These are phyloP conservation scores for Empis stercorea DNA, from an alignment of 2,888 invertebrate genomes.

Conservation along the genomic window DNA sequence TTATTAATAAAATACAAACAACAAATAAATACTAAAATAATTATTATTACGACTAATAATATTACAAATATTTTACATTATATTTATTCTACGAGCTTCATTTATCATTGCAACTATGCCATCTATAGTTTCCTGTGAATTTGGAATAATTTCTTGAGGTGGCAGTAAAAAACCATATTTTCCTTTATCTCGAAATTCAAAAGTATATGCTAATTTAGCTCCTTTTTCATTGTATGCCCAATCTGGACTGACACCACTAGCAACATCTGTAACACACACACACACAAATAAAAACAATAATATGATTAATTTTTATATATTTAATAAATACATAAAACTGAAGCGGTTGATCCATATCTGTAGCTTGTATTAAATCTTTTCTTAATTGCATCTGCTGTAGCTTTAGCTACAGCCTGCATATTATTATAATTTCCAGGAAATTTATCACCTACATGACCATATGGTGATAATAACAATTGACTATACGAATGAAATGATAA, in stretches of 20 bases:
- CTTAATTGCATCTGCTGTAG: conserved; percentile 39
- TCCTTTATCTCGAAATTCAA: conserved; percentile 54
- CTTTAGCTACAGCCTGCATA: conserved; percentile 37
- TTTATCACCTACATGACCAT: conserved; percentile 36
- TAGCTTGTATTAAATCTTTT: conserved; percentile 40
- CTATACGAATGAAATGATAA: conserved; percentile 53
- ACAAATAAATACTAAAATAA: too few relatives aligned
- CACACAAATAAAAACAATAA: too few relatives aligned
- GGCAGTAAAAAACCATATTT: conserved; percentile 56
- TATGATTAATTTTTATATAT: too few relatives aligned
- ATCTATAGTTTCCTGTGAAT: conserved; percentile 44
- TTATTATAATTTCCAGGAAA: conserved; percentile 38
- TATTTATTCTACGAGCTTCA: not conserved
- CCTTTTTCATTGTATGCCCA: conserved; percentile 41
- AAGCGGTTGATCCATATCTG: conserved; percentile 41
- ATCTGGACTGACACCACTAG: conserved; percentile 38
- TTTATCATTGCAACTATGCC: conserved; percentile 38
- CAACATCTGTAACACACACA: conserved; percentile 30
- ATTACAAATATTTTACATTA: not conserved
- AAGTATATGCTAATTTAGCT: conserved; percentile 40
- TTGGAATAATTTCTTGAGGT: conserved; percentile 45
- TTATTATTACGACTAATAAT: too few relatives aligned
- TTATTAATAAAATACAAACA: too few relatives aligned
- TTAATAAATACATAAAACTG: conserved; percentile 39
- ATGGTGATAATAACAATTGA: conserved; percentile 46